Base-by-base conservation (phyloP, 2,888 invertebrate species). In the Melanophora roralis region DNA sequence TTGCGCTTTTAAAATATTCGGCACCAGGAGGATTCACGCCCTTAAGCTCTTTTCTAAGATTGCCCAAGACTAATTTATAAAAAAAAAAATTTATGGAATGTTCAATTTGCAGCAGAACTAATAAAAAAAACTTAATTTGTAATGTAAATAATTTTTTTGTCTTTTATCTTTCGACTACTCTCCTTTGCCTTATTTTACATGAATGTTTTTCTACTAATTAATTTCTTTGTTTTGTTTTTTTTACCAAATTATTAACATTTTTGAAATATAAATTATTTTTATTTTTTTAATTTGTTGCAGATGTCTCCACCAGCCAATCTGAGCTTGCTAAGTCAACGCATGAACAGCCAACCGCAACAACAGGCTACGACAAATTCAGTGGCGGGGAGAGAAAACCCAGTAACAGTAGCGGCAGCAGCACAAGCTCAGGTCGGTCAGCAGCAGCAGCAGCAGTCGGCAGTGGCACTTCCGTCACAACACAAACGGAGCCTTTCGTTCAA, bases 401-500 rank as follows among this genome's bases (percentile, higher is more conserved):
- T 83, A 64, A 81, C 80, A 57, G 81, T 79, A 62, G 83, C 76
- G 72, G 14, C 65, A 45, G 38, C 34, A 43, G 19, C 27, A 49
- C 73, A 64, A 40, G 65, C n/a, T 59, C 68, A 65, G 72, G 38
- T 65, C 81, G 76, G 57, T 68, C 79, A 83, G 81, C 84, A 65
- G 38, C 36, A 81, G 75, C 85, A 79, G 51, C 85, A 68, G 78
- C 78, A 59, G n/a, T 55, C 16, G 21, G 23, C 49, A 32, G 43
- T 40, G 49, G 85, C 86, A 77, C 84, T 86, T 86, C 87, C 90
- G 91, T 92, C 92, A 89, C 93, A 91, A 91, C 93, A 92, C 91
- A 93, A 92, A 92, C 92, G 91, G 92, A 93, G 91, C 91, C 93
- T 92, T 85, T 93, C 93, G 88, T 92, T 93, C 91, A 93, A 93